phyloP scores from a whole-genome alignment of 2,888 invertebrate species.

The Arrhopalites spinosus region DNA sequence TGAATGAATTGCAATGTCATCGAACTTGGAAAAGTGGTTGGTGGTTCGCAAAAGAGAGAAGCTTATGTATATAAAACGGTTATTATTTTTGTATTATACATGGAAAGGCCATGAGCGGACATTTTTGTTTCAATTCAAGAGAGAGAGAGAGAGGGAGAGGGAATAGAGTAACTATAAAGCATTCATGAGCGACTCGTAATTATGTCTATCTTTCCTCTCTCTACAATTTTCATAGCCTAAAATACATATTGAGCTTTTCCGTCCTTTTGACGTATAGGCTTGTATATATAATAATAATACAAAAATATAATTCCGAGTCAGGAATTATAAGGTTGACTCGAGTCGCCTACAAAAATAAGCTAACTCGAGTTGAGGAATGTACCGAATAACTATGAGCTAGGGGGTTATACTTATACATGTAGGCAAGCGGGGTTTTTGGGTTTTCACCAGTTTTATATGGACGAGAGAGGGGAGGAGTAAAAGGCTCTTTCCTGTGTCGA shows the following conservation, averaged over 20 bases:
- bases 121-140: slow-evolving; percentile 4
- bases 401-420: not conserved
- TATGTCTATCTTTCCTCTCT: not conserved
- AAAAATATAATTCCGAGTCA: not conserved
- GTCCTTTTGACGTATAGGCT: not conserved
- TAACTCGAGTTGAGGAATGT: not conserved
- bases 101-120: slow-evolving; percentile 1
- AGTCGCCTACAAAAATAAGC: not conserved
- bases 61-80: not conserved
- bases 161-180: not conserved
- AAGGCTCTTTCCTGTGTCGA: not conserved
- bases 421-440: not conserved
- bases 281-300: not conserved
- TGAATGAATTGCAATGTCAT: slow-evolving; percentile 5
- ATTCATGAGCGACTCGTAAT: not conserved
- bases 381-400: slow-evolving; percentile 1
- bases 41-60: not conserved
- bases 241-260: not conserved
- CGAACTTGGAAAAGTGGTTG: not conserved
- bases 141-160: not conserved
- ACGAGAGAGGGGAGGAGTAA: not conserved
- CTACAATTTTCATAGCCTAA: not conserved
- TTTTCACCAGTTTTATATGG: not conserved
- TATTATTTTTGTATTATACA: not conserved
- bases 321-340: not conserved